phyloP scores from a whole-genome alignment of 2,888 invertebrate genomes.

The Aporophyla nigra region DNA sequence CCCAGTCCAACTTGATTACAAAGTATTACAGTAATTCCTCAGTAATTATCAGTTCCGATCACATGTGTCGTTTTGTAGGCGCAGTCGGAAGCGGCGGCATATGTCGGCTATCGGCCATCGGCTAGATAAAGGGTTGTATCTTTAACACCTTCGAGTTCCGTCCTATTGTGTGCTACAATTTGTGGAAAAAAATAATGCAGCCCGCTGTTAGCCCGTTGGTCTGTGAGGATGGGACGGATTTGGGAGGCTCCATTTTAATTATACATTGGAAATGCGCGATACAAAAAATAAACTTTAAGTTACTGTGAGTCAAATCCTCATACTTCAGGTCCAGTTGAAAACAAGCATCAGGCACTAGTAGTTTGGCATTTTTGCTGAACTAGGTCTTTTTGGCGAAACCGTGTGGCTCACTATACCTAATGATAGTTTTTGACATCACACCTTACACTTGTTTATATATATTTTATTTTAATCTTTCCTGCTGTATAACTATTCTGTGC shows the following conservation, averaged over 20 bases:
- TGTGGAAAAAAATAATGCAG: constrained; percentile 81
- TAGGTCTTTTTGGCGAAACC: too few relatives aligned
- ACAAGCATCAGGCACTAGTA: too few relatives aligned
- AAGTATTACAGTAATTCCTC: constrained; percentile 24
- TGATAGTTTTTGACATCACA: too few relatives aligned
- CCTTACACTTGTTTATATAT: too few relatives aligned
- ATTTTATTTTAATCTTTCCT: too few relatives aligned
- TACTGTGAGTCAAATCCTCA: neutral
- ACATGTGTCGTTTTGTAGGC: constrained; percentile 71
- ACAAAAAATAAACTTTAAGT: neutral
- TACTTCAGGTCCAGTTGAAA: too few relatives aligned
- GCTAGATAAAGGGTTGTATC: constrained; percentile 84
- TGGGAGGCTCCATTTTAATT: constrained; percentile 1
- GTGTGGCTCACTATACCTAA: too few relatives aligned
- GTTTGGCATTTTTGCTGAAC: too few relatives aligned
- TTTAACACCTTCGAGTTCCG: constrained; percentile 84
- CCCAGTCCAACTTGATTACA: neutral
- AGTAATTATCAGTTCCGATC: constrained; percentile 53
- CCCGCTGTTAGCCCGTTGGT: constrained; percentile 77
- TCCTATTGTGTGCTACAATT: constrained; percentile 81
- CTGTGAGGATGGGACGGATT: constrained; percentile 73
- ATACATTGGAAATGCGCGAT: neutral
- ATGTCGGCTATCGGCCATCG: constrained; percentile 73
- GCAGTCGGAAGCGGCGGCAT: constrained; percentile 83
- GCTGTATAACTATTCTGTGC: too few relatives aligned